Evolutionary conservation across 2,113 vertebrate genomes (phyloP).

Genomic region (Carettochelys insculpta): DNA sequence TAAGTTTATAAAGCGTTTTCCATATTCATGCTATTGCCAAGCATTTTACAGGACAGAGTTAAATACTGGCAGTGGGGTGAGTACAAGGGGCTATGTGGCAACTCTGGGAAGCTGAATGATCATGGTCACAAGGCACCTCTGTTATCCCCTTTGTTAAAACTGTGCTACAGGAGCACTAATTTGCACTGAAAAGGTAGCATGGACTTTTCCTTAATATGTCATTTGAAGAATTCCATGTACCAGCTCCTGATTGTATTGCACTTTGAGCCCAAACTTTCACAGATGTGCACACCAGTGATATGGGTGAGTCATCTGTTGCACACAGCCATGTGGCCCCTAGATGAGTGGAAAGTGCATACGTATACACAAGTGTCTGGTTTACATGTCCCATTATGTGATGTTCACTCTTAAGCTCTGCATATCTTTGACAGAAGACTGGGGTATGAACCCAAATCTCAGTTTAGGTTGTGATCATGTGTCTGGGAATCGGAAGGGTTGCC

Average conservation of each 20-base stretch:
- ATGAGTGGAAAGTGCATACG: neutral
- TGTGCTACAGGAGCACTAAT: neutral
- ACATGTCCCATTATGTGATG: neutral
- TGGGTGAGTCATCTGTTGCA: neutral
- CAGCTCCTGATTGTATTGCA: neutral
- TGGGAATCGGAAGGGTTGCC: neutral
- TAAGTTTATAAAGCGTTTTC: neutral
- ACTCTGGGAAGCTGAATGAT: neutral
- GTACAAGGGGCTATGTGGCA: neutral
- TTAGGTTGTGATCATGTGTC: neutral
- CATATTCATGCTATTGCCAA: neutral
- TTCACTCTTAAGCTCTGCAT: neutral
- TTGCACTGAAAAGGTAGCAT: neutral
- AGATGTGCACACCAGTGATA: neutral
- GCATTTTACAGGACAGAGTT: neutral
- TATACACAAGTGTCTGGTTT: neutral
- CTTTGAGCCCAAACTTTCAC: neutral
- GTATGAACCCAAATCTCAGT: neutral
- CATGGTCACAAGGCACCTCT: neutral
- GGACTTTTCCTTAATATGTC: neutral
- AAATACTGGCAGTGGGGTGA: neutral
- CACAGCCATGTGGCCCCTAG: neutral
- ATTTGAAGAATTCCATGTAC: neutral
- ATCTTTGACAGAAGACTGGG: neutral
- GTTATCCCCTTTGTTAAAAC: neutral